Base-by-base conservation (phyloP, 2,113 vertebrate species). In the Otus sunia region DNA sequence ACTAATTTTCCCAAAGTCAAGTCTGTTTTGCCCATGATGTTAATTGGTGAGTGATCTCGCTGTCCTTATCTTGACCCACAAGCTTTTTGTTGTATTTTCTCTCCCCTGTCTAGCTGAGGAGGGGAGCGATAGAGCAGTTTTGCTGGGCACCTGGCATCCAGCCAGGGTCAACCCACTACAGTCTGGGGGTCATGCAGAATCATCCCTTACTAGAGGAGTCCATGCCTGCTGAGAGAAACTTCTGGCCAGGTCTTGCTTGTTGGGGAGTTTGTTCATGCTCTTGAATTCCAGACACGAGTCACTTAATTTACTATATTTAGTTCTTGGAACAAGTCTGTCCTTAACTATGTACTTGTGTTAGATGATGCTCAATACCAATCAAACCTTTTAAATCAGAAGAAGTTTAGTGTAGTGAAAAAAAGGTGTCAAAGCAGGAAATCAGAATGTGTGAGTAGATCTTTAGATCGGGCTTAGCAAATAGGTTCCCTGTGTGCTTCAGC, bases 391-490 rank as follows among this genome's bases (percentile, higher is more conserved):
- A 86, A 78, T 5, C 10, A 49, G 27, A 69, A 73, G 21, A n/a
- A n/a, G 3, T 62, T 92, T 43, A 63, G 22, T 34, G 4, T 60
- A 29, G 23, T 34, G 27, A 49, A 72, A 50, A 91, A 89, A 81
- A 75, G 5, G 2, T 25, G 3, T 62, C 47, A 93, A 63, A 90
- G 9, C 11, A 63, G 60, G n/a, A 71, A 52, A 75, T 74, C 21
- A 60, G 36, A 64, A 78, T 79, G 36, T 49, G 17, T 50, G 37
- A 69, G 5, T n/a, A 6, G 41, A 6, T 50, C 8, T 71, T 32
- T n/a, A 30, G 10, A 17, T 1, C 1, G 0, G 11, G 3, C 0
- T 87, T 67, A 29, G 16, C 11, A 12, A 56, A 49, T 3, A n/a
- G 5, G 5, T 77, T 66, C 11, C n/a, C 29, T 63, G 8, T 36